Evolutionary conservation across 1,140 invertebrate species (phyloP), one percentile per base, ranked within the genome.

Genomic region (Cecropterus lyciades): DNA sequence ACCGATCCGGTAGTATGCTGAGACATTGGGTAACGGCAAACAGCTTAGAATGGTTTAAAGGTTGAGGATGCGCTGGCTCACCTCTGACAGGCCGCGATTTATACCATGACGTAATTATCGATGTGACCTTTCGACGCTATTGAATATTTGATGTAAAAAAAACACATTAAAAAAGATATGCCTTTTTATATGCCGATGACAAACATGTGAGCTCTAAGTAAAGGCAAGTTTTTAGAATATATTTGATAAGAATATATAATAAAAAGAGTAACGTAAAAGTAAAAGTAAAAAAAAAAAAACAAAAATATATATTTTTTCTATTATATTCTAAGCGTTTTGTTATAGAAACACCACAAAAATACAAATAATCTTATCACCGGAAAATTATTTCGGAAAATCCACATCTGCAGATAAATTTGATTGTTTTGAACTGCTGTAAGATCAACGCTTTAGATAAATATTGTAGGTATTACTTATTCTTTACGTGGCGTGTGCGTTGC

Each of bases 61-160:
- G 84, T 89, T 87, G 85, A 88, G 82, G 87, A 85, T 89, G 73
- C 64, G 68, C 72, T 59, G 68, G 75, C 76, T 79, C 75, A 85
- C 77, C 78, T 85, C 66, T 81, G 77, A 77, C 77, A 79, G 65
- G 59, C 48, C 51, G 49, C 57, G 55, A 76, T 72, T 76, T 72
- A 66, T 60, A 48, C 14, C 11, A 75, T 89, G 80, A 85, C 79
- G 82, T 84, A 78, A 87, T 42, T 70, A 55, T 14, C 43, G 55
- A 65, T 75, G 74, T 60, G 72, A 73, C 65, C 56, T 60, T 60
- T 33, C 13, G 48, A 46, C 15, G 16, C 24, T 46, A 33, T 33
- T 11, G 15, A 16, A 33, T 60, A 48, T 60, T 48, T 33, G 27
- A n/a, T n/a, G n/a, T n/a, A n/a, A 33, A 60, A 60, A 45, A 57